Evolutionary conservation across 92 coral and sea anemone genomes (phyloP), one percentile per base, ranked within the genome.

Genomic region (Zoanthus solanderi): DNA sequence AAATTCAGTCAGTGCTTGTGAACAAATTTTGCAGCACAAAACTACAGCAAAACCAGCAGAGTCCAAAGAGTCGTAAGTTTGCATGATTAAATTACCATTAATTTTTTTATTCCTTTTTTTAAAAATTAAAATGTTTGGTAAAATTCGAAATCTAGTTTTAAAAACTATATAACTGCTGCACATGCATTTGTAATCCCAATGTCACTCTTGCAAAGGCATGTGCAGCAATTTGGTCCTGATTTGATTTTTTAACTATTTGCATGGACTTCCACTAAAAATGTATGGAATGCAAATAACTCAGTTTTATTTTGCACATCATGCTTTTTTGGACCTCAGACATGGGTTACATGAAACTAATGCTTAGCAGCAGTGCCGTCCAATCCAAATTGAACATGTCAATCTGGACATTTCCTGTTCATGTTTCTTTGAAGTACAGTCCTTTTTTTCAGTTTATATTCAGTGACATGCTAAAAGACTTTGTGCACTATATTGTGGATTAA

Each of bases 221-320:
- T 32, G 30, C 32, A 30, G 72, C 42, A 67, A 37, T 67, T 18
- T 67, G 72, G 0, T 12, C 13, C 72, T 67, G 6, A 67, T 5
- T 67, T 5, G 32, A 67, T 67, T 67, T 67, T 67, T 5, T 14
- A 14, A 9, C 72, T 67, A 67, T 18, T 18, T 15, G 32, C 30
- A 30, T 67, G 72, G 37, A 18, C 72, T 67, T 67, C 72, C 72
- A 67, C 72, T 67, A 67, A 67, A 8, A 67, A 67, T 67, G 32
- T 67, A 67, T 67, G 72, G 7, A 67, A 67, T 57, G 63, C n/a
- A 57, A 57, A 57, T 14, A 57, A 57, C 63, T 12, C 0, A 12
- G 12, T 57, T 12, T 57, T 57, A 9, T 9, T 0, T 9, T 2
- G 16, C 63, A 57, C 63, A 56, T 57, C 63, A 57, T 2, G 2